These are phyloP conservation scores for Anolis sagrei DNA, from an alignment of 2,113 vertebrate genomes.

Conservation along the genomic window DNA sequence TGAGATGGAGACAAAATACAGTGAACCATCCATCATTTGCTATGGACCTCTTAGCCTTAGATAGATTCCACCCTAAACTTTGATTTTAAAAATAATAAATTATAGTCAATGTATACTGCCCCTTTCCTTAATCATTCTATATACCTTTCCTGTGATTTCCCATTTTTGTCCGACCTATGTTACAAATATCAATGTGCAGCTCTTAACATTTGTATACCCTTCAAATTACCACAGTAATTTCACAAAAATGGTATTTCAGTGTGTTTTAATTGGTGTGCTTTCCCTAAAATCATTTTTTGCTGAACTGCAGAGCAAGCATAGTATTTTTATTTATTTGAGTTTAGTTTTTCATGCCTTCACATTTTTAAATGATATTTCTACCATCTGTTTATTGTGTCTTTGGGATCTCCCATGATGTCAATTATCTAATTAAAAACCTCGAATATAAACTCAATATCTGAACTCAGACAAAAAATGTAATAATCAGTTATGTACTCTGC, in stretches of 20 bases:
- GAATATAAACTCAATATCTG: accelerated
- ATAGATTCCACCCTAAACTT: background rate
- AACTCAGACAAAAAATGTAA: background rate
- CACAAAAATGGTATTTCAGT: background rate
- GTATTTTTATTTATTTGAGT: conserved; percentile 38
- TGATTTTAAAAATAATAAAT: background rate
- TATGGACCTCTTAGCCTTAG: background rate
- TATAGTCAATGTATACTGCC: background rate
- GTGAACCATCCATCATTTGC: background rate
- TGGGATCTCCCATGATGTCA: background rate
- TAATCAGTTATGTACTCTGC: conserved; percentile 9
- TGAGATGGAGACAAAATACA: background rate
- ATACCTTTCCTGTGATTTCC: background rate
- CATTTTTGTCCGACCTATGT: background rate
- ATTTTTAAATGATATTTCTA: background rate
- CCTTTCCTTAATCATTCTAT: background rate
- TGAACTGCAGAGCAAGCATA: conserved; percentile 23
- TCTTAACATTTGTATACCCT: background rate
- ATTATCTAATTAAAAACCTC: background rate
- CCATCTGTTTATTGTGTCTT: background rate
- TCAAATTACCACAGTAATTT: background rate
- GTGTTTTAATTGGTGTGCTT: accelerated
- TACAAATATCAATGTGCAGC: background rate
- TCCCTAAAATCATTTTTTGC: background rate
- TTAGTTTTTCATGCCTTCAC: background rate